Percentiles rank a stretch among this genome's conserved stretches.
Evolutionary conservation across 2,113 vertebrate genomes (phyloP).

Genomic region (Harpagus bidentatus): DNA sequence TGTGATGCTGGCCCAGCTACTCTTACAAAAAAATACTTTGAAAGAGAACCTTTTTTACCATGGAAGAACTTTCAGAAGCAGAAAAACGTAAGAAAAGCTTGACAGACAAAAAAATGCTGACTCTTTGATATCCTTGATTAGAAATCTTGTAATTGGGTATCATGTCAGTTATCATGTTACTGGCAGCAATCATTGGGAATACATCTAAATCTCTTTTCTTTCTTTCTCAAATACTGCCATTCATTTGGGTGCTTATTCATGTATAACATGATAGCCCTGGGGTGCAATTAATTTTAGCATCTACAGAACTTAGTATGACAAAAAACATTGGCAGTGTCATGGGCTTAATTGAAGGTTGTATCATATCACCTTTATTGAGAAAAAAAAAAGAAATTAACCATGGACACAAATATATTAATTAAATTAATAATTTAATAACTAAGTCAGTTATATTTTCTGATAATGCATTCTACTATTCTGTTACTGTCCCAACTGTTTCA

Average conservation of each 20-base stretch:
- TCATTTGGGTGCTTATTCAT: conserved; percentile 54
- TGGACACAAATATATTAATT: conserved; percentile 61
- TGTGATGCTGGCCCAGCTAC: background rate
- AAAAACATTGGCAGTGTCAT: background rate
- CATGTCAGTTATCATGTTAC: conserved; percentile 29
- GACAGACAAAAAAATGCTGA: background rate
- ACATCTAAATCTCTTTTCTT: conserved; percentile 40
- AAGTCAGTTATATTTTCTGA: conserved; percentile 38
- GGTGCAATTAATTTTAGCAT: conserved; percentile 65
- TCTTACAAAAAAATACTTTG: background rate
- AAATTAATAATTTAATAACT: conserved; percentile 60
- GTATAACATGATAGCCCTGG: conserved; percentile 51
- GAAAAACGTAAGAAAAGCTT: background rate
- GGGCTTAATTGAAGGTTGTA: conserved; percentile 47
- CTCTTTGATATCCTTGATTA: conserved; percentile 58
- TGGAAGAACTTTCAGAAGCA: background rate
- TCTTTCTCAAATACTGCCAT: conserved; percentile 32
- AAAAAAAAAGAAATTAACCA: conserved; percentile 38
- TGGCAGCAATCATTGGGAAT: conserved; percentile 23
- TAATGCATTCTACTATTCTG: background rate
- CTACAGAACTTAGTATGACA: conserved; percentile 42
- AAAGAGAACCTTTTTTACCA: background rate
- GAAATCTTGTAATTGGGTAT: conserved; percentile 49
- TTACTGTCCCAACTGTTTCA: background rate
- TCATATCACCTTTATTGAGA: conserved; percentile 28